Conservation (phyloP, 2,113 vertebrate genomes). For the Brienomyrus brachyistius region DNA sequence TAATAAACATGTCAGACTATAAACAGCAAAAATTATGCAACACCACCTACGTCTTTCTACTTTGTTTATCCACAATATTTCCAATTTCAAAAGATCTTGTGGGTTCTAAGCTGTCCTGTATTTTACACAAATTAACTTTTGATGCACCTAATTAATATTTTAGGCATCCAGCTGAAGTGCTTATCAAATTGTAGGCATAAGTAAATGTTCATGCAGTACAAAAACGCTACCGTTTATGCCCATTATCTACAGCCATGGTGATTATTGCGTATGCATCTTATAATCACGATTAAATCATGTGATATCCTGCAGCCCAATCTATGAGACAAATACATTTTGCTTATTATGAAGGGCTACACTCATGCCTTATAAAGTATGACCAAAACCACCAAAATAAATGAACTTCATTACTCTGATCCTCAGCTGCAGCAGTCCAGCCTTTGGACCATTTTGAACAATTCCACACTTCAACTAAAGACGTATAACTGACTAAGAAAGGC, state of each 20-base stretch:
- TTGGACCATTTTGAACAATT: neutral
- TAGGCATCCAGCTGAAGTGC: neutral
- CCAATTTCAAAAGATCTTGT: neutral
- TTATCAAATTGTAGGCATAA: neutral
- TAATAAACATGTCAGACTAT: too few species aligned
- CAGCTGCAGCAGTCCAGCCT: neutral
- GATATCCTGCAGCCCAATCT: neutral
- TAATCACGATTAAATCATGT: neutral
- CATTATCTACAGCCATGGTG: neutral
- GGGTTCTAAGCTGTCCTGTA: neutral
- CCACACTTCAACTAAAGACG: neutral
- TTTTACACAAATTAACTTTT: neutral
- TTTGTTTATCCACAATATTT: too few species aligned
- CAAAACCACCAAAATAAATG: neutral
- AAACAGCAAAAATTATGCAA: too few species aligned
- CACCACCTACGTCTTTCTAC: too few species aligned
- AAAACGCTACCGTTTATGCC: neutral
- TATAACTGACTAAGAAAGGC: neutral
- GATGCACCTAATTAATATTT: neutral
- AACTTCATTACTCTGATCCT: neutral
- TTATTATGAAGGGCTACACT: neutral
- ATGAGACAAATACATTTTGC: neutral
- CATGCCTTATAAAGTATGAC: neutral
- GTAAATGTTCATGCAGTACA: neutral
- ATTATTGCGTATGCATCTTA: neutral